Evolutionary conservation across 23 tunicate species (phyloP), one percentile per base, ranked within the genome.

Genomic region (Trididemnum clinides): DNA sequence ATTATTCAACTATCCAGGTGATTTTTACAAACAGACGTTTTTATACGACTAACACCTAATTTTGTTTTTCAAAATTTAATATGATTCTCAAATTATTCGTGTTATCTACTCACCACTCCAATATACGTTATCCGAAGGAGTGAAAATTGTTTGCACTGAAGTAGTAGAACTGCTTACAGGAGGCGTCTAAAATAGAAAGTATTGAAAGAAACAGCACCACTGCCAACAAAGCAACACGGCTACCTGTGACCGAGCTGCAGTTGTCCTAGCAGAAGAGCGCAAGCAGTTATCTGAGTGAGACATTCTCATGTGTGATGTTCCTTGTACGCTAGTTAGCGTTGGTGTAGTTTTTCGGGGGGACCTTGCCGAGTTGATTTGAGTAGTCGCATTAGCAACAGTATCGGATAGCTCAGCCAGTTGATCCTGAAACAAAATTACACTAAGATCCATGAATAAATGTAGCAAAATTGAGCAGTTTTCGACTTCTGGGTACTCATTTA

Each of bases 331-430:
- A 7, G 74, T 58, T 32, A 38, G 66, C 37, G 34, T 34, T 12
- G 32, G 58, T 2, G 58, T 37, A 54, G 50, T 12, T 71, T 51
- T 87, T 12, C 91, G 71, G 4, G 91, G 91, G 3, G 85, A 69
- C 25, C 85, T 54, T 4, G 89, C 81, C 7, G 95, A 90, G 30
- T 85, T 80, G 35, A 91, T 81, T 28, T 70, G 84, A 32, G 76
- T 86, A 50, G 89, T 91, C 6, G 96, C 89, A 28, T 64, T 71
- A 0, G 97, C 97, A 77, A 92, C 78, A 2, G 97, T 92, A 51
- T 83, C 69, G 19, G 97, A 82, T 12, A 92, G 81, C 28, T 92
- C 97, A 1, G 86, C 57, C 22, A 92, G 50, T 28, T 87, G 97
- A 34, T 83, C 70, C 88, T 89, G 86, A 26, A 50, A 65, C n/a